Conservation (phyloP, 2,888 invertebrate genomes). For the Crioceris asparagi region DNA sequence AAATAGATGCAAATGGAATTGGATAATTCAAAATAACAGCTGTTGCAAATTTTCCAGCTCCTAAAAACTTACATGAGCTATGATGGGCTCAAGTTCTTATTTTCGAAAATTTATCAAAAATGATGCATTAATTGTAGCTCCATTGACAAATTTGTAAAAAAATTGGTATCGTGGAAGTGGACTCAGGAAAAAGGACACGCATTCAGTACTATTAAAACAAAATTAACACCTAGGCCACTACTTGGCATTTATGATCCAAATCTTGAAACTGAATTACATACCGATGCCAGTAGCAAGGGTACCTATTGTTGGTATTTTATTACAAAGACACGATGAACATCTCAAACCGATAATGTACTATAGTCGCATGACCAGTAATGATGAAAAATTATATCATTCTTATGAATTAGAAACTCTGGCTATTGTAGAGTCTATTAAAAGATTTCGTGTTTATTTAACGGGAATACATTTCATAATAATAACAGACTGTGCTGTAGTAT, state of each 20-base stretch:
- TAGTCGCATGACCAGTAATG: neutral
- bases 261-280: neutral
- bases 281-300: neutral
- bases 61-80: conserved; percentile 3
- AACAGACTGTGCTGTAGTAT: neutral
- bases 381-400: neutral
- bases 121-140: conserved; percentile 1
- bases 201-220: neutral
- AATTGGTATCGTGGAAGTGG: neutral
- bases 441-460: neutral
- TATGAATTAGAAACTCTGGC: conserved; percentile 12
- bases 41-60: neutral
- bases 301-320: conserved; percentile 14
- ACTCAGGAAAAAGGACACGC: neutral
- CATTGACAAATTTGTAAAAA: neutral
- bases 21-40: conserved; percentile 4
- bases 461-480: neutral
- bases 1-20: conserved; percentile 7
- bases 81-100: conserved; percentile 4
- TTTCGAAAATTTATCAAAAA: conserved; percentile 6
- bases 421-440: conserved; percentile 9
- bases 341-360: conserved; percentile 10
- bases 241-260: neutral
- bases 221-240: neutral
- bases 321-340: conserved; percentile 17